These are phyloP conservation scores for Parasteatoda lunata DNA, from an alignment of 2,888 invertebrate species.

Conservation along the genomic window DNA sequence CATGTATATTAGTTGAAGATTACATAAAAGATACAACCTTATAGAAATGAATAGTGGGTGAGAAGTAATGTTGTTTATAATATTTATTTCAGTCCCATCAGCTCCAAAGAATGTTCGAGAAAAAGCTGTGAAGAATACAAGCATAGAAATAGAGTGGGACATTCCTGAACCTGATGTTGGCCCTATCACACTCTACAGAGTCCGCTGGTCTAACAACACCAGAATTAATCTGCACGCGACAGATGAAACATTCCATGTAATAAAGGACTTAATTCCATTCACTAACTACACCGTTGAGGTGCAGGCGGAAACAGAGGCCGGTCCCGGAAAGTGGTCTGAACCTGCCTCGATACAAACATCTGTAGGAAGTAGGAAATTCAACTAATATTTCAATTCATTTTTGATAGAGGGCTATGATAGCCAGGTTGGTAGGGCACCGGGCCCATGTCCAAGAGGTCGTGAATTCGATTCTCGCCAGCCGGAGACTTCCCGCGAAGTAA, in stretches of 20 bases:
- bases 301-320: slow-evolving; percentile 18
- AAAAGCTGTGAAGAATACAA: not conserved
- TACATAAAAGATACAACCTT: too few relatives aligned
- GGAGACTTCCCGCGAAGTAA: too few relatives aligned
- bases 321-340: slow-evolving; percentile 19
- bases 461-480: too few relatives aligned
- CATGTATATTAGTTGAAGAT: too few relatives aligned
- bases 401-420: too few relatives aligned
- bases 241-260: too few relatives aligned
- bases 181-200: not conserved
- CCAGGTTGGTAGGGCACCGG: too few relatives aligned
- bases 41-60: too few relatives aligned
- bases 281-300: slow-evolving; percentile 18
- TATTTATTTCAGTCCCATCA: slow-evolving; percentile 27
- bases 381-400: too few relatives aligned
- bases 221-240: too few relatives aligned
- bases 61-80: too few relatives aligned
- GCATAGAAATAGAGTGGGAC: slow-evolving; percentile 19
- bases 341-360: slow-evolving; percentile 3
- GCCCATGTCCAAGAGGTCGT: too few relatives aligned
- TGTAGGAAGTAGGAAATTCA: slow-evolving; percentile 24
- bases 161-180: slow-evolving; percentile 10
- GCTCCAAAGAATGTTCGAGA: slow-evolving; percentile 8
- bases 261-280: slow-evolving; percentile 14
- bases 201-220: not conserved